Conservation (phyloP, 2,888 invertebrate species). For the Parelbella ahira region DNA sequence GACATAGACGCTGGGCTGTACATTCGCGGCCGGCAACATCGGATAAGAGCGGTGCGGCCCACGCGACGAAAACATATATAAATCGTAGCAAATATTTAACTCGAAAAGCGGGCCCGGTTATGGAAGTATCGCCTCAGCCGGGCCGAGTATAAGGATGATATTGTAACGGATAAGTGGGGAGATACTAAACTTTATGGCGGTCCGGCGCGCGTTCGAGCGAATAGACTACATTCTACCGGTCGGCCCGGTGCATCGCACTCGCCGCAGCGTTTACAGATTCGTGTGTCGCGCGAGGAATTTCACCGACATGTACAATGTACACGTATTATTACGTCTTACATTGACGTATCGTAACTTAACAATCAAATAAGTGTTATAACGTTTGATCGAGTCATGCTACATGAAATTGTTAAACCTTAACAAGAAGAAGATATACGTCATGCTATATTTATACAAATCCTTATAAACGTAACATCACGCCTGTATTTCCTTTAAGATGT, state of each 20-base stretch:
- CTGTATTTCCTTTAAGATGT: too few relatives aligned
- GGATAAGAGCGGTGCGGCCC: slow-evolving; percentile 28
- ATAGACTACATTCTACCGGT: slow-evolving; percentile 35
- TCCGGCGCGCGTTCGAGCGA: slow-evolving; percentile 24
- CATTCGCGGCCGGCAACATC: slow-evolving; percentile 26
- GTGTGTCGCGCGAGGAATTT: slow-evolving; percentile 17
- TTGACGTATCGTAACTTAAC: too few relatives aligned
- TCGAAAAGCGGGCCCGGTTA: too few relatives aligned
- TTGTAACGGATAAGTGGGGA: slow-evolving; percentile 9
- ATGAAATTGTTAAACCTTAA: too few relatives aligned
- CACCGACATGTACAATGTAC: slow-evolving; percentile 2
- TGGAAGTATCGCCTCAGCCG: too few relatives aligned
- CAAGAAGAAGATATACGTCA: too few relatives aligned
- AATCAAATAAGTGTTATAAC: too few relatives aligned
- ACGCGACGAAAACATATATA: slow-evolving; percentile 25
- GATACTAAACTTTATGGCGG: slow-evolving; percentile 21
- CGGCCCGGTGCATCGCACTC: slow-evolving; percentile 34
- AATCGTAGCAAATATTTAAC: slow-evolving; percentile 19
- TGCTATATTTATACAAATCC: too few relatives aligned
- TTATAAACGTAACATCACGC: too few relatives aligned
- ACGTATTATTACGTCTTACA: too few relatives aligned
- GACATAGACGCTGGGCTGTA: slow-evolving; percentile 26
- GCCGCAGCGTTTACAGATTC: slow-evolving; percentile 23
- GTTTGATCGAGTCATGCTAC: too few relatives aligned
- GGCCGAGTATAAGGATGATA: slow-evolving; percentile 19